A percentile compares a stretch with the other conserved stretches of the same genome.
phyloP scores from a whole-genome alignment of 2,113 vertebrate species.

The Gnathonemus echidnorhynchus region DNA sequence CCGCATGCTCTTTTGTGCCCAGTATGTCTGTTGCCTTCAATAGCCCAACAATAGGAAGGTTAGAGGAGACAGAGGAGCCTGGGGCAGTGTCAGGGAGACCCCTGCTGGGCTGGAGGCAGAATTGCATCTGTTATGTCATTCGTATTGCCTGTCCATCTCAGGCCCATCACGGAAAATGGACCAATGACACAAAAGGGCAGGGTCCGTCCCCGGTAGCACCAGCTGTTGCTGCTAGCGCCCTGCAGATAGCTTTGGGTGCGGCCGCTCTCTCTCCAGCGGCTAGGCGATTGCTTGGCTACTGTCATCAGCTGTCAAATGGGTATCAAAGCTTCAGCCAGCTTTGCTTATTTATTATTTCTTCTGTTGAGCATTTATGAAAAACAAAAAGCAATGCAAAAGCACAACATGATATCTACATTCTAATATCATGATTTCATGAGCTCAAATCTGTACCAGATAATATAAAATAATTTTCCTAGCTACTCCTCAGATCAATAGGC shows the following conservation, averaged over 20 bases:
- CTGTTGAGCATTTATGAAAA: neutral
- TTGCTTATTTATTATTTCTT: neutral
- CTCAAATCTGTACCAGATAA: neutral
- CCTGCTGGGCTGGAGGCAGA: slow-evolving; percentile 5
- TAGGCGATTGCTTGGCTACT: slow-evolving; percentile 24
- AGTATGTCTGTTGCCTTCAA: neutral
- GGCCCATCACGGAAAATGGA: neutral
- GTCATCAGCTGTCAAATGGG: neutral
- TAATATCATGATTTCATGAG: neutral
- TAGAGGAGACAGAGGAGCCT: neutral
- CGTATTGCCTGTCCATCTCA: too few relatives aligned
- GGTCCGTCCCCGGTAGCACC: neutral
- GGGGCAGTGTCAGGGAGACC: slow-evolving; percentile 4
- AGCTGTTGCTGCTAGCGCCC: slow-evolving; percentile 36
- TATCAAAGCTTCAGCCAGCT: neutral
- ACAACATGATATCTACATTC: neutral
- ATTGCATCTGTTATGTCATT: neutral
- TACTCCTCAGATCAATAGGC: neutral
- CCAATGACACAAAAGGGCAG: neutral
- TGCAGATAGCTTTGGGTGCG: slow-evolving; percentile 51
- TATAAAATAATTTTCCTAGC: neutral
- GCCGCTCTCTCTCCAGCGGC: slow-evolving; percentile 51
- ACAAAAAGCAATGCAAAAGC: neutral
- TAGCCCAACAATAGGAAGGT: slow-evolving; percentile 10
- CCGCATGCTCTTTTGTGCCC: neutral